Base-by-base conservation (phyloP, 2,888 invertebrate species). In the Oasisia sp. region DNA sequence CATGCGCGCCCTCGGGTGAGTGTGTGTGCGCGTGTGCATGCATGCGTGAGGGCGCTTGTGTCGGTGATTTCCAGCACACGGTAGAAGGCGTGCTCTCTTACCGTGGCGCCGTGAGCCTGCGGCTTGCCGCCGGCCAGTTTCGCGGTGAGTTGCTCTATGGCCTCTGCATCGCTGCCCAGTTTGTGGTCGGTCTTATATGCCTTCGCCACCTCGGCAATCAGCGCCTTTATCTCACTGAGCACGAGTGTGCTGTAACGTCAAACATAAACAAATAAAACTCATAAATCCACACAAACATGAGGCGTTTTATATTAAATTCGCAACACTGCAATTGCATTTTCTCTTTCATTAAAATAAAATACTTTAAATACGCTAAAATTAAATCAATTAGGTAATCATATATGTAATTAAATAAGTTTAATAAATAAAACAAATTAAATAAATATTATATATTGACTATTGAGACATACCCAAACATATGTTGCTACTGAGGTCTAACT, bases 151-250 rank as follows among this genome's bases (percentile, higher is more conserved):
- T 92, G n/a, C 9, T 5, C 44, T 45, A 38, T 89, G 5, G 90
- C 93, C 58, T 91, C 45, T 58, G 91, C 91, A 4, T 91, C 92
- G 0, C 44, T 90, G 5, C 56, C 93, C 45, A 91, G 8, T 89
- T 94, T 94, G 74, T 92, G 89, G 91, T 94, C 94, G 12, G 92
- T 92, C 32, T 92, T 92, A 92, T 94, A 93, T 32, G 92, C 92
- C 91, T 94, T 94, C 19, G 93, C 93, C 92, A 93, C 91, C 90
- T 94, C 93, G 0, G 93, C 89, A 12, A 93, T 90, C 91, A 93
- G 90, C 19, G 92, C 91, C 45, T 91, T 91, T 91, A 94, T 27
- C 38, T 94, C 89, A 4, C 89, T 89, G 44, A 89, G 90, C 1
- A 93, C 92, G n/a, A 93, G 91, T 32, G 92, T 93, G 32, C 93